Evolutionary conservation across 2,888 invertebrate genomes (phyloP).

Genomic region (Lycia hirtaria): DNA sequence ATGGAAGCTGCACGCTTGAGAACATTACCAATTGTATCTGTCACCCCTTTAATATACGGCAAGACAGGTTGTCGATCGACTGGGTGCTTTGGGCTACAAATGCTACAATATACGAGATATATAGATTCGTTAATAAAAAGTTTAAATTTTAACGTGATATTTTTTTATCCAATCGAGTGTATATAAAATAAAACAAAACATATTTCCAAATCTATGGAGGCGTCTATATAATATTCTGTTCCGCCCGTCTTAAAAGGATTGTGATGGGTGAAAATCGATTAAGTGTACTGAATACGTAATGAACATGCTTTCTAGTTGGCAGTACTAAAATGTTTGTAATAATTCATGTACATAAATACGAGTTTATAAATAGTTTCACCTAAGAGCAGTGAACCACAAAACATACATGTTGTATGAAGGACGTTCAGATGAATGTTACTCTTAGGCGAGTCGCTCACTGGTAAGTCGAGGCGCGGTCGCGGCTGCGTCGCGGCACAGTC

Average conservation of each 20-base stretch:
- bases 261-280: constrained; percentile 24
- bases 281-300: constrained; percentile 22
- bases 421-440: constrained; percentile 15
- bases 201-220: constrained; percentile 1
- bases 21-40: too few species aligned
- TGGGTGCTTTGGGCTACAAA: too few species aligned
- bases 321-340: background rate
- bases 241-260: constrained; percentile 7
- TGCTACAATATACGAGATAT: too few species aligned
- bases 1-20: too few species aligned
- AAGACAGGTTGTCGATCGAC: too few species aligned
- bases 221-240: background rate
- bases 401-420: constrained; percentile 20
- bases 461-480: too few species aligned
- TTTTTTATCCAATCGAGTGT: background rate
- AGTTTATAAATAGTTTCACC: constrained; percentile 24
- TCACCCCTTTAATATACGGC: too few species aligned
- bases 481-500: too few species aligned
- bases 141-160: too few species aligned
- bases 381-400: constrained; percentile 26
- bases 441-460: too few species aligned
- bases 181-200: background rate
- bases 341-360: constrained; percentile 15
- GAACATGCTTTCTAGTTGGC: constrained; percentile 22
- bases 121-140: too few species aligned